Percentiles rank a stretch among this genome's conserved stretches.
phyloP scores from a whole-genome alignment of 2,113 vertebrate species.

The Tichodroma muraria region DNA sequence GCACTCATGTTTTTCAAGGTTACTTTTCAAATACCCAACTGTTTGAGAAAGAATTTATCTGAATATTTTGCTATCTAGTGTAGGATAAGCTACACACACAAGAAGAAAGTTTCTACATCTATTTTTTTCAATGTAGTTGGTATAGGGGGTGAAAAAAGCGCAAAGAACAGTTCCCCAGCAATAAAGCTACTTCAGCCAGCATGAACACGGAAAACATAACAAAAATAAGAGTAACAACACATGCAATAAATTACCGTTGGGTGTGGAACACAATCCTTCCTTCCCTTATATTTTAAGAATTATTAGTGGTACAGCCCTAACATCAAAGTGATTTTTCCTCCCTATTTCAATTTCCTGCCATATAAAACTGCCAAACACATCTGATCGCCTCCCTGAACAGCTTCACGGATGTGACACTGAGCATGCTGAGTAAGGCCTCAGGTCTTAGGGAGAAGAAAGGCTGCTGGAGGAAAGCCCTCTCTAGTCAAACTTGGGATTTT shows the following conservation, averaged over 20 bases:
- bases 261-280: neutral
- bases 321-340: constrained; percentile 32
- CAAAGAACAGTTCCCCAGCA: neutral
- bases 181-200: neutral
- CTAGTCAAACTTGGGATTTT: neutral
- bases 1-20: neutral
- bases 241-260: neutral
- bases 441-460: neutral
- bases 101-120: neutral
- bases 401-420: neutral
- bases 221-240: neutral
- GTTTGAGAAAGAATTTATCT: neutral
- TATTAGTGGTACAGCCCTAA: neutral
- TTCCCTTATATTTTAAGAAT: neutral
- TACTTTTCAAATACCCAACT: neutral
- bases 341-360: constrained; percentile 30
- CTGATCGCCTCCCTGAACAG: neutral
- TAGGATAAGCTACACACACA: neutral
- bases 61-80: neutral
- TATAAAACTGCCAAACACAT: neutral
- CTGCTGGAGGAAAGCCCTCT: neutral
- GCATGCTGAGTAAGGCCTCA: neutral
- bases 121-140: neutral
- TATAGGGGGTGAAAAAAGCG: neutral
- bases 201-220: neutral